Evolutionary conservation across 1,140 invertebrate genomes (phyloP).

Genomic region (Marisa cornuarietis): DNA sequence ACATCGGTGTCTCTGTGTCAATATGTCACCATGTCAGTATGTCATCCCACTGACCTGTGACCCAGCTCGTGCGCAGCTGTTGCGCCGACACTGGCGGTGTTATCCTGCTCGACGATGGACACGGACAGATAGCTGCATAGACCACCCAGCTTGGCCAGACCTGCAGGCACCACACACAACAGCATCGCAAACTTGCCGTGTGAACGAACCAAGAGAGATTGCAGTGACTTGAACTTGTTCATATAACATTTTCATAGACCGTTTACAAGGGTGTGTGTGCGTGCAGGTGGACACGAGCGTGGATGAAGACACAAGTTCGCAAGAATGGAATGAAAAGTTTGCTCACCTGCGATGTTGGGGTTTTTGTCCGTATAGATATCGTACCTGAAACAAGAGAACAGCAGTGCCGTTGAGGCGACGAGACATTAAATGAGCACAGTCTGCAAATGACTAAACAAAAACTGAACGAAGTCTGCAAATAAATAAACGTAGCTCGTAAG

Average conservation of each 20-base stretch:
- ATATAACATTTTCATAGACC: no score
- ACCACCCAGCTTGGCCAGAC: constrained; percentile 30
- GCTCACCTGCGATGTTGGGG: constrained; percentile 23
- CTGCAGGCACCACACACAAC: constrained; percentile 7
- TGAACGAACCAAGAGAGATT: no score
- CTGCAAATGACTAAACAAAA: no score
- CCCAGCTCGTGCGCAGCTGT: constrained; percentile 35
- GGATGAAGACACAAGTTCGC: no score
- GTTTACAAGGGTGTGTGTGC: not conserved
- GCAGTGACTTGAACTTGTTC: no score
- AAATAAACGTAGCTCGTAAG: no score
- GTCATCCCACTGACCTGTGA: constrained; percentile 25
- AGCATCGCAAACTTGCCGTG: no score
- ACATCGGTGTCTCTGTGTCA: no score
- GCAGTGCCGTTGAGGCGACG: not conserved
- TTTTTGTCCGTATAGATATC: constrained; percentile 25
- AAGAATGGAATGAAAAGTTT: no score
- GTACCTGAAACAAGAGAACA: constrained; percentile 5
- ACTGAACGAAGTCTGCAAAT: no score
- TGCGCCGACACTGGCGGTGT: constrained; percentile 30
- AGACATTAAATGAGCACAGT: no score
- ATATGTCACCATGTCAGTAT: not conserved
- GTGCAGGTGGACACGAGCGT: not conserved
- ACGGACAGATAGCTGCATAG: constrained; percentile 28
- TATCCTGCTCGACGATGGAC: constrained; percentile 36